Base-by-base conservation (phyloP, 2,797 vertebrate species). In the Avahi laniger region DNA sequence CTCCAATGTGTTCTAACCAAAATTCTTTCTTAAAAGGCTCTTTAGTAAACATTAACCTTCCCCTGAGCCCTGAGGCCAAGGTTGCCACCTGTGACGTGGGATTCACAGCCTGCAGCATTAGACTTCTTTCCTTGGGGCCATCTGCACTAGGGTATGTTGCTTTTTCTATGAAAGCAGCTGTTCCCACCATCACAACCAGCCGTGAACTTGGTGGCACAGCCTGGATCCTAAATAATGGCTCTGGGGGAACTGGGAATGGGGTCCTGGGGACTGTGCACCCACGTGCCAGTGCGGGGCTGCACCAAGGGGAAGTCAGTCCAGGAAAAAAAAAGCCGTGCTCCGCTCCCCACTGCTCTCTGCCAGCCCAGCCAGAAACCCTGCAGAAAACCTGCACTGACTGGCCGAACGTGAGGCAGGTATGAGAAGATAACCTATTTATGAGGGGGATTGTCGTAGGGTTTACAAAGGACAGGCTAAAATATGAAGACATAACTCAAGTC, bases 401-500 rank as follows among this genome's bases (percentile, higher is more conserved):
- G 67, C 70, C 88, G 9, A 9, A 18, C 5, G 1, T 13, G 33
- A 70, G 30, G 95, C 92, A 89, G 94, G 73, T 96, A 81, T 43
- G 48, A 63, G 81, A 88, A 72, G 89, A 75, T 82, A 81, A 75
- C 75, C 93, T 93, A 28, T 87, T 96, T 95, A 54, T 12, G 57
- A 57, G 10, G 41, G 78, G 82, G 75, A 63, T 43, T 1, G 13
- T 33, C 18, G 72, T 5, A 50, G 57, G 57, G n/a, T 30, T 91
- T 67, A 28, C 63, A 92, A 86, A 91, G 78, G 67, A 81, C 8
- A 10, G n/a, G 63, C 63, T 14, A 67, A 63, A 61, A 87, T 93
- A 30, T 59, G 65, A 96, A 96, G 78, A 80, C 84, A n/a, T 87
- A 96, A 96, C 89, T 97, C 94, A 90, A 75, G 92, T 93, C 72